phyloP scores from a whole-genome alignment of 2,888 invertebrate genomes.

The Parnassius glacialis region DNA sequence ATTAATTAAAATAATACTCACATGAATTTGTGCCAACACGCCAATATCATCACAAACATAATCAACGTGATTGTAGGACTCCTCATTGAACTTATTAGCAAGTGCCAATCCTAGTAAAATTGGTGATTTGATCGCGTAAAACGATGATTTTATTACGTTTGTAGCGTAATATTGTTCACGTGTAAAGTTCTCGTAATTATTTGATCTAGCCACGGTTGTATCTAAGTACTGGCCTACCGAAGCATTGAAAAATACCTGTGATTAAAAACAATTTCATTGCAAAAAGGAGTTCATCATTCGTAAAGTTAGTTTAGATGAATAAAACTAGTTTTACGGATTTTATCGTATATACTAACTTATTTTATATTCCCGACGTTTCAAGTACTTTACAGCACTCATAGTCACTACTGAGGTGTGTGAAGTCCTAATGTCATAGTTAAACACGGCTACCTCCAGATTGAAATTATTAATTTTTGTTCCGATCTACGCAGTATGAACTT shows the following conservation, averaged over 20 bases:
- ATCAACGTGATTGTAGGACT: slow-evolving; percentile 86
- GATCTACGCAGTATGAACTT: no score
- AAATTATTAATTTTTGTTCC: no score
- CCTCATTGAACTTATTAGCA: slow-evolving; percentile 84
- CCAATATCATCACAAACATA: slow-evolving; percentile 92
- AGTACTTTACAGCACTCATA: no score
- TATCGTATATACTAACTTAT: no score
- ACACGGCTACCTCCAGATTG: no score
- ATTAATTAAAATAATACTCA: slow-evolving; percentile 43
- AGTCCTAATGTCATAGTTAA: no score
- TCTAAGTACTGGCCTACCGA: slow-evolving; percentile 1
- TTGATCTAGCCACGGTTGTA: background rate
- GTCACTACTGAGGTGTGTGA: no score
- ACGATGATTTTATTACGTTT: background rate
- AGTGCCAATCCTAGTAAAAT: slow-evolving; percentile 86
- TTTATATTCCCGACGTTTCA: no score
- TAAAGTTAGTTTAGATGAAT: no score
- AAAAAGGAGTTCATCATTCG: no score
- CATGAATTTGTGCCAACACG: slow-evolving; percentile 94
- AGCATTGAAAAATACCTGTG: background rate
- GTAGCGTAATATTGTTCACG: background rate
- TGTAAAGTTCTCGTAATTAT: background rate
- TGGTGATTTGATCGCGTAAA: slow-evolving; percentile 17
- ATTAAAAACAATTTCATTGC: background rate
- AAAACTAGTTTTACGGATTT: no score